phyloP scores from a whole-genome alignment of 2,113 vertebrate genomes.

The Hystrix cristata region DNA sequence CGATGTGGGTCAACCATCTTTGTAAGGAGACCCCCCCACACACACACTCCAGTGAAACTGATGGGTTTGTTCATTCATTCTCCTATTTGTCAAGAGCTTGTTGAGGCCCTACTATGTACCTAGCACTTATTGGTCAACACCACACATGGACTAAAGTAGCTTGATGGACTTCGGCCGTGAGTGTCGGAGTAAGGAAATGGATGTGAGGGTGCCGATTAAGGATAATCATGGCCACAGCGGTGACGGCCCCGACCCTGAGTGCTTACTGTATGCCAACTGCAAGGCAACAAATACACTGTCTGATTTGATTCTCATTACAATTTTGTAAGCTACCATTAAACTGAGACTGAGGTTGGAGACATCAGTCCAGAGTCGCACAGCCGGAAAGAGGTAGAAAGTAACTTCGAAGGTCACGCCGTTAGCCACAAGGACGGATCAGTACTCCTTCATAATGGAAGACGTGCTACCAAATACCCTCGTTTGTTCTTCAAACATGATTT shows the following conservation, averaged over 20 bases:
- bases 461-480: not conserved
- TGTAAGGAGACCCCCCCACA: not conserved
- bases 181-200: not conserved
- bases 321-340: constrained; percentile 9
- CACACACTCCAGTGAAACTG: not conserved
- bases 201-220: not conserved
- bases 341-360: not conserved
- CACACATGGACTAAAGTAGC: not conserved
- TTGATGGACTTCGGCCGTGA: not conserved
- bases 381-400: constrained; percentile 3
- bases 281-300: not conserved
- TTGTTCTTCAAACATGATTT: constrained; percentile 7
- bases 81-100: constrained; percentile 1
- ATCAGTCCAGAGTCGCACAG: not conserved
- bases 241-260: not conserved
- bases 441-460: not conserved
- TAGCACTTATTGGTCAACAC: not conserved
- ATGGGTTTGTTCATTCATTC: not conserved
- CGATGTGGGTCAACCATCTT: not conserved
- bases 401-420: not conserved
- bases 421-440: not conserved
- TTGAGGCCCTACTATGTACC: not conserved
- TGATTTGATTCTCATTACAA: not conserved
- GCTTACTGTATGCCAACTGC: not conserved
- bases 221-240: accelerated